Conservation (phyloP, 2,888 invertebrate species). For the Drosophila pseudotalamancana region DNA sequence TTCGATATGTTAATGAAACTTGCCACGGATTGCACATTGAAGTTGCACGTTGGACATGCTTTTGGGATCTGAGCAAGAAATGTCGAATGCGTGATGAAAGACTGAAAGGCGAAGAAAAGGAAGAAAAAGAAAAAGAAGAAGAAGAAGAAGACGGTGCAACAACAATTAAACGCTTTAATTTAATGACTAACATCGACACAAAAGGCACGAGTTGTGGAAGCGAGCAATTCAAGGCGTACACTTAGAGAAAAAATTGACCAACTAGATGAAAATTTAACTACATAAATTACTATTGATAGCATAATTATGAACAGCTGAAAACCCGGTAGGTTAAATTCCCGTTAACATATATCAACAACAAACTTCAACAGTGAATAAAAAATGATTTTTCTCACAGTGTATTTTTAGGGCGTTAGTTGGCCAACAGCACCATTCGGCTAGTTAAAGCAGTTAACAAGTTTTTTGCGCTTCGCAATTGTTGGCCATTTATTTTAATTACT, state of each 20-base stretch:
- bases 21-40: conserved; percentile 18
- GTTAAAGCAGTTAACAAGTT: conserved; percentile 14
- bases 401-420: conserved; percentile 55
- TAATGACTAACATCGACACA: conserved; percentile 62
- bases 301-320: too few species aligned
- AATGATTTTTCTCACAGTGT: conserved; percentile 8
- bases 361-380: too few species aligned
- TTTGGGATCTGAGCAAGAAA: conserved; percentile 18
- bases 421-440: conserved; percentile 34
- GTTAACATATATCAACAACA: too few species aligned
- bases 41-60: conserved; percentile 28
- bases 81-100: conserved; percentile 66
- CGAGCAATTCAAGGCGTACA: conserved; percentile 12
- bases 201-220: conserved; percentile 9
- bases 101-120: conserved; percentile 45
- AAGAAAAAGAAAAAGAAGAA: too few species aligned
- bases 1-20: conserved; percentile 67
- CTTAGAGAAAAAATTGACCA: conserved; percentile 23
- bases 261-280: too few species aligned
- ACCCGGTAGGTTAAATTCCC: too few species aligned
- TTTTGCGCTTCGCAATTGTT: conserved; percentile 29
- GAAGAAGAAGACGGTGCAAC: conserved; percentile 49
- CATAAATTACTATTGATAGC: too few species aligned
- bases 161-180: conserved; percentile 76
- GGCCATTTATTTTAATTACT: conserved; percentile 73